Base-by-base conservation (phyloP, 2,888 invertebrate genomes). In the Parnassius smintheus region DNA sequence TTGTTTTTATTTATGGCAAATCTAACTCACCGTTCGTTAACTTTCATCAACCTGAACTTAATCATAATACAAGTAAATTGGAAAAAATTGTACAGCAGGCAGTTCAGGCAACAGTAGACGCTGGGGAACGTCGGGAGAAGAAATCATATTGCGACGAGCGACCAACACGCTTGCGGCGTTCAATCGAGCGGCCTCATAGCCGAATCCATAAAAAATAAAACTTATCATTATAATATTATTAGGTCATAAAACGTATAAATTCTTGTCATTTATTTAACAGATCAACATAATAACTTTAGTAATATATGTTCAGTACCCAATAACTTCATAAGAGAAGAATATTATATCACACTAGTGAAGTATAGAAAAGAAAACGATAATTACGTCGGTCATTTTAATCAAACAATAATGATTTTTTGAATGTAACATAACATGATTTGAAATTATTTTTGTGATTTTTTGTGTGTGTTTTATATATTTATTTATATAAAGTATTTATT, bases 111-210 rank as follows among this genome's bases (percentile, higher is more conserved):
- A 88, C 78, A 66, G 45, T 79, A 50, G 82, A 82, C 41, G 61
- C 52, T 2, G 85, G 83, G 11, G 85, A 83, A 46, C 80, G 80
- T 11, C 78, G 81, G 1, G 84, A 85, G n/a, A 81, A 73, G 64
- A 84, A 74, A 54, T 61, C 76, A 0, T 83, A 78, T 60, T 74
- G 72, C 50, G 87, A 89, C 60, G 90, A 91, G 57, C 80, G 80
- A 0, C 90, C 90, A 0, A 88, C 86, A 55, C 80, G 89, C 25
- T 72, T 90, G 55, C 85, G 86, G 9, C 80, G 83, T 8, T 71
- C 78, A 0, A 75, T 81, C 59, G 86, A 85, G 41, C 81, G 84
- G 13, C 65, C 72, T n/a, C 54, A 62, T 44, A 50, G 46, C 35
- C 77, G 80, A 8, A 11, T 65, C 4, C 65, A 69, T 42, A 85